phyloP scores from a whole-genome alignment of 2,797 vertebrate genomes.

The Phalloptychus januarius region DNA sequence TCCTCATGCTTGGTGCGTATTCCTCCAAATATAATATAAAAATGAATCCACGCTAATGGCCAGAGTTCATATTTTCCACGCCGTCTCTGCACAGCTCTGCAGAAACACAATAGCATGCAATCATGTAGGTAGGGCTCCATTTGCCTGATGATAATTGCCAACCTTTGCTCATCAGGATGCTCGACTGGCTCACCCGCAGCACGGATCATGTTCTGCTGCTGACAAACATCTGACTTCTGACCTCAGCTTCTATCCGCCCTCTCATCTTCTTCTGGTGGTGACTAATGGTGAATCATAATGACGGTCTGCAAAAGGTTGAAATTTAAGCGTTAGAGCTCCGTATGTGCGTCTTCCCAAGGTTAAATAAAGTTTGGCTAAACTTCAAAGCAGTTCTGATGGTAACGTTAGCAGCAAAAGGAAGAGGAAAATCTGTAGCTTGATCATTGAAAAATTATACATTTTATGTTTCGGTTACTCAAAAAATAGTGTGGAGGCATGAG shows the following conservation, averaged over 20 bases:
- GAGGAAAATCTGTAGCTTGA: not conserved
- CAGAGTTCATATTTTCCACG: constrained; percentile 36
- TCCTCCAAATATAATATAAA: not conserved
- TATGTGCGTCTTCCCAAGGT: not conserved
- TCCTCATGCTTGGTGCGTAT: not conserved
- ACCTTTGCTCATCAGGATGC: constrained; percentile 56
- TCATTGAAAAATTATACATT: not conserved
- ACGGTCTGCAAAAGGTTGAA: constrained; percentile 2
- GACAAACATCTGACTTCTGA: constrained; percentile 48
- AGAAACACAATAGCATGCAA: constrained; percentile 69
- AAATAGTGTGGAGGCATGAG: not conserved
- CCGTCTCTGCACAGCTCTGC: constrained; percentile 17
- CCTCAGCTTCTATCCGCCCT: constrained; percentile 26
- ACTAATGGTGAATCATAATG: constrained; percentile 25
- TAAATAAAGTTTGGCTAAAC: not conserved
- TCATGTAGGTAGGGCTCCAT: constrained; percentile 75
- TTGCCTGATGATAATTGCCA: constrained; percentile 78
- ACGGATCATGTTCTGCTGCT: constrained; percentile 3
- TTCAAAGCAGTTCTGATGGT: not conserved
- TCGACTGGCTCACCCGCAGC: constrained; percentile 41
- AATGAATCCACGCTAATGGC: constrained; percentile 15
- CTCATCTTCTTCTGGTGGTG: constrained; percentile 12
- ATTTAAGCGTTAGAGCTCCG: not conserved
- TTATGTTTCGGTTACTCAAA: not conserved
- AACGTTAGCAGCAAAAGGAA: not conserved